Base-by-base conservation (phyloP, 1,140 invertebrate genomes). In the Apocrypta bakeri region DNA sequence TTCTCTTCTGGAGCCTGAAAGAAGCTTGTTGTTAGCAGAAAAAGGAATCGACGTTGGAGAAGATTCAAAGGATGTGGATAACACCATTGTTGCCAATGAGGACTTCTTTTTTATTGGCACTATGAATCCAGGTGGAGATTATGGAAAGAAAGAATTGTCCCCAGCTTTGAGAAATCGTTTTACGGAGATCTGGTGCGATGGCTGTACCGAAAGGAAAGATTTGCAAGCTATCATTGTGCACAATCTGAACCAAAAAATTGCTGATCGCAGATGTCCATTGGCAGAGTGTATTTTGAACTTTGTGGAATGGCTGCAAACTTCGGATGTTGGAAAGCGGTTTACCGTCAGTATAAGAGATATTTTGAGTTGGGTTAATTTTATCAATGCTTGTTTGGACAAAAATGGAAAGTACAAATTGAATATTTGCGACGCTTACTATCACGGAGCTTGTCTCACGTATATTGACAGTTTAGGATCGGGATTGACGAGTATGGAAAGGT, bases 41-140 rank as follows among this genome's bases (percentile, higher is more conserved):
- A 98, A 98, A 90, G 96, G 96, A 27, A 87, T 87, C 48, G 89
- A 90, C 61, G 84, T 88, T n/a, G 82, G 83, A 11, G 73, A 86
- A 9, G 92, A 93, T 82, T 88, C 90, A 6, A 85, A 90, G 12
- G 88, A 91, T 24, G 90, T 92, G 29, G 92, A 95, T 42, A 88
- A 93, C 74, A 90, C 96, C 1, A 94, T 98, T 48, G 92, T 93
- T 40, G 98, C 99, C 0, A 87, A 95, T 83, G 87, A 94, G 17
- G 93, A 95, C 14, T 99, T 99, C 90, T 94, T 97, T 84, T 97
- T 99, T 87, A 94, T 99, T 79, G 98, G 98, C 42, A 99, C 99
- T 0, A 99, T 99, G 99, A 99, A 99, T 93, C 99, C 99, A 27
- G 98, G 98, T 24, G 99, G 99, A 12, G 99, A 99, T 94, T 99